Evolutionary conservation across 2,797 vertebrate genomes (phyloP).

Genomic region (Rhynchonycteris naso): DNA sequence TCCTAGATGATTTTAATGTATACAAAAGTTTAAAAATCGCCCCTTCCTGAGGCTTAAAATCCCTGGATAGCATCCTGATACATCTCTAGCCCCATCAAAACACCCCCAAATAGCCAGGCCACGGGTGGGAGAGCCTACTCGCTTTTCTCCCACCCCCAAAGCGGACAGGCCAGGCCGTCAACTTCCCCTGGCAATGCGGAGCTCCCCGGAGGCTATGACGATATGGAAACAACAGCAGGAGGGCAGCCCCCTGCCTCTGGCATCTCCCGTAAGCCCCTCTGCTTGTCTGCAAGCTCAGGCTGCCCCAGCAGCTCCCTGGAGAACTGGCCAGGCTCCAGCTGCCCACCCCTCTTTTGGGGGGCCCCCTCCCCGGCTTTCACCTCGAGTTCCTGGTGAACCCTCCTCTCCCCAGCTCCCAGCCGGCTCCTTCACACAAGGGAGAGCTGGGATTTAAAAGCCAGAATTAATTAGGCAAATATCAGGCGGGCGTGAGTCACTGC

Average conservation of each 20-base stretch:
- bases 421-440: background rate
- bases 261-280: background rate
- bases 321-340: too few species aligned
- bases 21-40: background rate
- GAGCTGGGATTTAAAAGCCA: constrained; percentile 61
- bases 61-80: background rate
- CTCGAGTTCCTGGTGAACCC: background rate
- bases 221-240: background rate
- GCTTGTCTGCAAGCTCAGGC: background rate
- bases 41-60: constrained; percentile 7
- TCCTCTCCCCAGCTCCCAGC: background rate
- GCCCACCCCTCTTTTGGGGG: accelerated
- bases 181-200: background rate
- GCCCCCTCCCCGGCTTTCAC: background rate
- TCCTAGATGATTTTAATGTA: background rate
- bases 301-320: background rate
- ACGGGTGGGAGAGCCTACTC: too few species aligned
- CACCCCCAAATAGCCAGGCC: background rate
- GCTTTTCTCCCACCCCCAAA: accelerated
- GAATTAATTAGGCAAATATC: constrained; percentile 79
- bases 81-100: background rate
- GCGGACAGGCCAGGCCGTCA: background rate
- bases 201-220: background rate
- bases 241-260: background rate
- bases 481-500: constrained; percentile 68